These are phyloP conservation scores for Saguinus midas DNA, from an alignment of 2,113 vertebrate species.

Conservation along the genomic window DNA sequence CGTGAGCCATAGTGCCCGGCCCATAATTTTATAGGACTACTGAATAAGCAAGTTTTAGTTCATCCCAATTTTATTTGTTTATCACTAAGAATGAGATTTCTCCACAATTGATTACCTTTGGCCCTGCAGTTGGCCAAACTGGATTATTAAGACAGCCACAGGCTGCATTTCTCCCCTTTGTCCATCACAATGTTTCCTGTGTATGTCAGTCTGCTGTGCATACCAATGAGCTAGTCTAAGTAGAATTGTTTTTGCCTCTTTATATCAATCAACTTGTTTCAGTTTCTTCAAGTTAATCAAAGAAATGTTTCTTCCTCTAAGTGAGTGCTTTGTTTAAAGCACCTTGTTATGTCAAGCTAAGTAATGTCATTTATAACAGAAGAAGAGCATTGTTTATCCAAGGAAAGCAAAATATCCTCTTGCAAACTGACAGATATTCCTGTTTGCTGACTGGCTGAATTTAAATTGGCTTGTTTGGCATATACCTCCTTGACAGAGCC, in stretches of 20 bases:
- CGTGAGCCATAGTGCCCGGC: too few relatives aligned
- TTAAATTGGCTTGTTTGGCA: conserved; percentile 16
- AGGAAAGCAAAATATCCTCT: conserved; percentile 45
- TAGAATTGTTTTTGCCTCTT: background rate
- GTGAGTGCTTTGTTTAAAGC: conserved; percentile 59
- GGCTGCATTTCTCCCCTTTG: background rate
- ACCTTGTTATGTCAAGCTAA: conserved; percentile 53
- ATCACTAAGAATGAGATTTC: background rate
- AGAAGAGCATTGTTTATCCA: conserved; percentile 16
- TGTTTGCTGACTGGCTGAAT: conserved; percentile 55
- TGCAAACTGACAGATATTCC: conserved; percentile 23
- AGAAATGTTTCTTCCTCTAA: conserved; percentile 45
- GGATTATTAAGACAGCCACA: background rate
- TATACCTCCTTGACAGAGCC: background rate
- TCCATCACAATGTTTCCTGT: background rate
- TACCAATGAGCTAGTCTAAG: background rate
- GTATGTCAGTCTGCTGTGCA: background rate
- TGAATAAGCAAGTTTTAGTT: background rate
- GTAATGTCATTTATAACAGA: conserved; percentile 65
- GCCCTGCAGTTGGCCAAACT: background rate
- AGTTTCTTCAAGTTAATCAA: conserved; percentile 30
- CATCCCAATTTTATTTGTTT: background rate
- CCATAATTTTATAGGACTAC: background rate
- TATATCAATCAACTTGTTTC: conserved; percentile 41
- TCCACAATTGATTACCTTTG: background rate